Base-by-base conservation (phyloP, 2,797 vertebrate genomes). In the Dendrocincla tyrannina region DNA sequence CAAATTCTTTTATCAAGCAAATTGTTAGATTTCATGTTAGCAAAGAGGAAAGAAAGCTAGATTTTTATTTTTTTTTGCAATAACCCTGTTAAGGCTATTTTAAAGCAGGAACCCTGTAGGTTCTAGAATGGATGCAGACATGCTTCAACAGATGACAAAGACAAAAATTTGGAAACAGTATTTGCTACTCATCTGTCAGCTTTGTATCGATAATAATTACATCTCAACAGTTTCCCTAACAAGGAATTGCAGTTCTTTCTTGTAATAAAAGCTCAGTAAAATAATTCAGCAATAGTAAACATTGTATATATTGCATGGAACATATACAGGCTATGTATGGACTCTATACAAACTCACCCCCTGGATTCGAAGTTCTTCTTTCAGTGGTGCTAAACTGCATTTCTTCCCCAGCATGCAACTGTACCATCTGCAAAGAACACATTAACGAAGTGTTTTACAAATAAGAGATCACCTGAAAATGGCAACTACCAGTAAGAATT, bases 401-500 rank as follows among this genome's bases (percentile, higher is more conserved):
- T 99, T 99, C 97, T 99, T 99, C 79, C 99, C 99, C 98, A 99
- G 97, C 99, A 99, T 99, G 97, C 99, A 99, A 96, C 99, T 99
- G 97, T 99, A 99, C 99, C 99, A 99, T 91, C 99, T 99, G 98
- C 96, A 98, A 86, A 76, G 24, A 81, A 59, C 47, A 90, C 46
- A 70, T 55, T 30, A 25, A 89, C 9, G 30, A 92, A 30, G 17
- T 0, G 1, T 37, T 78, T 93, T 67, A 92, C 41, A 81, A 63
- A 72, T 4, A 32, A 47, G 42, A 82, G 14, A 68, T 72, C 68
- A 82, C 55, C 10, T 46, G 30, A 91, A 58, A 80, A 58, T 7
- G 17, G 55, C 35, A 62, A 27, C 16, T 68, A 35, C 18, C 59
- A 91, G 10, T 50, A 85, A 68, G 22, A 63, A 42, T 15, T 25